Evolutionary conservation across 2,888 invertebrate genomes (phyloP).

Genomic region (Erannis defoliaria): DNA sequence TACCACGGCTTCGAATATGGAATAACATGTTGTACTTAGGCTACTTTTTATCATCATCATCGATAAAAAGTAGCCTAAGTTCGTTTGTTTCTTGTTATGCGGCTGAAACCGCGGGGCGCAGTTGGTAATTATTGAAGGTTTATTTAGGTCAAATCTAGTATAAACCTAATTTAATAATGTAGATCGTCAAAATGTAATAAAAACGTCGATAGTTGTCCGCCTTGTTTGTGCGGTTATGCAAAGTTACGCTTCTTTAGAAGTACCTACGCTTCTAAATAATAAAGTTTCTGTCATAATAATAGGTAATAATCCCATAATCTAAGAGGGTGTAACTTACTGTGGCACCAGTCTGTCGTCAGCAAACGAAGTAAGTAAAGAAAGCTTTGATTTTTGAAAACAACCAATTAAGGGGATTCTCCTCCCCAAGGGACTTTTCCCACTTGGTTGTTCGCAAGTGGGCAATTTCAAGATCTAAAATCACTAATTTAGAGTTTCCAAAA

Average conservation of each 20-base stretch:
- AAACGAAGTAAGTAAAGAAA: background rate
- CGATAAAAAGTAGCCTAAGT: too few relatives aligned
- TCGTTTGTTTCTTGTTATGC: too few relatives aligned
- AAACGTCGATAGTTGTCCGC: slow-evolving; percentile 2
- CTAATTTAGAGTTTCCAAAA: too few relatives aligned
- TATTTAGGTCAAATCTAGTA: background rate
- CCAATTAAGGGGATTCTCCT: too few relatives aligned
- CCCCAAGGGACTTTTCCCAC: too few relatives aligned
- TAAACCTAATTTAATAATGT: background rate
- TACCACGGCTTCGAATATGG: too few relatives aligned
- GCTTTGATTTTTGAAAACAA: too few relatives aligned
- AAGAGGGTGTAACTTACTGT: background rate
- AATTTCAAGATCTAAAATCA: too few relatives aligned
- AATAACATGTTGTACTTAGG: too few relatives aligned
- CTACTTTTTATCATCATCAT: too few relatives aligned
- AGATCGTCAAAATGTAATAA: slow-evolving; percentile 12
- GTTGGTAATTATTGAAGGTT: background rate
- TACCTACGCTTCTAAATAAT: background rate
- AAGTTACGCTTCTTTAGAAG: slow-evolving; percentile 24
- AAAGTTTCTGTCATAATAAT: slow-evolving; percentile 23
- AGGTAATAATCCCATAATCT: slow-evolving; percentile 9
- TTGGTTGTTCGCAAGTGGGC: too few relatives aligned
- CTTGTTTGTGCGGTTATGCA: slow-evolving; percentile 24
- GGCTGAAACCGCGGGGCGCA: too few relatives aligned
- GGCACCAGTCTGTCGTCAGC: background rate